Evolutionary conservation across 1,140 invertebrate genomes (phyloP), one percentile per base, ranked within the genome.

Genomic region (Camponotus floridanus): DNA sequence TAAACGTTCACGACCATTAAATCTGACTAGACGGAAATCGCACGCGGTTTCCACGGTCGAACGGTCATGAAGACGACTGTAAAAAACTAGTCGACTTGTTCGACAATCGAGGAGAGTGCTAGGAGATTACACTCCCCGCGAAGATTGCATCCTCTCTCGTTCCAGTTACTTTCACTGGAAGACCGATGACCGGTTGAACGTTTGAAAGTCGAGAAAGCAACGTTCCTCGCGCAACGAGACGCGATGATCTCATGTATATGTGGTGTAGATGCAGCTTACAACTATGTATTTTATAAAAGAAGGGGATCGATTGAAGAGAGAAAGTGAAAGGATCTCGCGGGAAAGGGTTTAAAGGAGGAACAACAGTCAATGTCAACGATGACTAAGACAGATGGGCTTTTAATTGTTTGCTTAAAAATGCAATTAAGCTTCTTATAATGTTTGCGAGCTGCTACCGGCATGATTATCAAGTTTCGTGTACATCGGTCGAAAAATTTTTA

Each of bases 191-290:
- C 91, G 91, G 81, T 79, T 86, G 87, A 88, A 84, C 78, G 81
- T 81, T 92, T 89, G 91, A 92, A 92, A 92, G 91, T 92, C 86
- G 91, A 81, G 91, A 92, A 92, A 92, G 91, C 91, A 70, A 70
- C 80, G 80, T 68, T 79, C 64, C 59, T 61, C 48, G 36, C 57
- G 57, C 26, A 26, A 31, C 67, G n/a, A 39, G 62, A 84, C 33
- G n/a, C 13, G 57, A 62, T 80, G 68, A 42, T 81, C 21, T 65
- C 26, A 26, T 89, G 61, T 59, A 18, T 13, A 76, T 13, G 18
- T 2, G 74, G 21, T 39, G 45, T 51, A 85, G 81, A 67, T 78
- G 48, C 61, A 26, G 79, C 42, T 64, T n/a, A 64, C 55, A 31
- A 45, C 55, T 65, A n/a, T 65, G 48, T 51, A 62, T 62, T 83